A percentile compares a stretch with the other conserved stretches of the same genome.
phyloP scores from a whole-genome alignment of 2,888 invertebrate species.

The Leucania comma region DNA sequence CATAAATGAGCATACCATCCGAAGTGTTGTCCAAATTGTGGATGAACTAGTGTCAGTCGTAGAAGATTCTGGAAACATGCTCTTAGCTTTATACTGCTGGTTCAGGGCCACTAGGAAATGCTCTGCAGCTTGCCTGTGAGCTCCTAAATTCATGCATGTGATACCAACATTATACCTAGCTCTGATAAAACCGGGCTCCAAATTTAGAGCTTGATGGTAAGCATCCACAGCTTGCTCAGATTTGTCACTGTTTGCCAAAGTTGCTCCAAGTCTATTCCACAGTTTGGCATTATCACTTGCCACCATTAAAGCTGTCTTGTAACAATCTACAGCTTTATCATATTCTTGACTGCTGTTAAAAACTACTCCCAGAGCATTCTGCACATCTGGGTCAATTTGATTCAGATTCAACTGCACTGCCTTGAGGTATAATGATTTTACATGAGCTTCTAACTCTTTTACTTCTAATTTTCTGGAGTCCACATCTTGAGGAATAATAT shows the following conservation, averaged over 20 bases:
- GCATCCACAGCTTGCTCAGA: conserved; percentile 99
- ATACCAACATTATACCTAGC: conserved; percentile 99
- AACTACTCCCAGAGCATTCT: conserved; percentile 98
- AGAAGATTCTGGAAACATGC: conserved; percentile 78
- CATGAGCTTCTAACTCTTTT: conserved; percentile 90
- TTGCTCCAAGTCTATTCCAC: conserved; percentile 99
- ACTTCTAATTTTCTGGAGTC: conserved; percentile 82
- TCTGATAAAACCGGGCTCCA: conserved; percentile 98
- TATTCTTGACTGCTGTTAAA: conserved; percentile 98
- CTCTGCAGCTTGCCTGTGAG: conserved; percentile 98
- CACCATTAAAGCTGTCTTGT: conserved; percentile 96
- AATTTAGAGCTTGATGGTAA: conserved; percentile 96
- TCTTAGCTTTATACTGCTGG: conserved; percentile 94
- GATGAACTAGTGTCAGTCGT: conserved; percentile 93
- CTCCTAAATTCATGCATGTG: conserved; percentile 98
- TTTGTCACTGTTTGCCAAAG: conserved; percentile 98
- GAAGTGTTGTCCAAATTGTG: conserved; percentile 98
- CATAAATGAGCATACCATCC: conserved; percentile 96
- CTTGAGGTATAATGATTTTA: conserved; percentile 94
- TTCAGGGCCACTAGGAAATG: conserved; percentile 98
- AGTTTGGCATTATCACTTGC: conserved; percentile 95
- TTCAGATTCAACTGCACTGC: conserved; percentile 95
- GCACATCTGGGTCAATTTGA: conserved; percentile 96
- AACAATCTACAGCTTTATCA: conserved; percentile 99
- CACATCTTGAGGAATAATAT: conserved; percentile 91